Conservation (phyloP, 2,113 vertebrate species). For the Oryzias celebensis region DNA sequence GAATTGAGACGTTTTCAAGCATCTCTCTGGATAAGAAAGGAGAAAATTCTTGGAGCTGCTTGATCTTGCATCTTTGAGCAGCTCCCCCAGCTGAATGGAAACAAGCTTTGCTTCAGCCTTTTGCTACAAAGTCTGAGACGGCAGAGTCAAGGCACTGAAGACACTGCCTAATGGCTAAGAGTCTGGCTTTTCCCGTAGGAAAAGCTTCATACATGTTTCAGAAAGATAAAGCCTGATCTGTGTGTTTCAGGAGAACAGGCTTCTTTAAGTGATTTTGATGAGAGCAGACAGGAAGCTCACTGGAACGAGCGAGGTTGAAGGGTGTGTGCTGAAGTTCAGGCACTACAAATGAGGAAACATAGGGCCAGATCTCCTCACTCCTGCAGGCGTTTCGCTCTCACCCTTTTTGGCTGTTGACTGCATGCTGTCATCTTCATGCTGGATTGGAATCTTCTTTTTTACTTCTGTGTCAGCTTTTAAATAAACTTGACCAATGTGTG, state of each 20-base stretch:
- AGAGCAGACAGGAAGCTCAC: constrained; percentile 48
- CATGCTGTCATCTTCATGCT: neutral
- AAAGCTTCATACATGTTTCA: constrained; percentile 54
- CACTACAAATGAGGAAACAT: constrained; percentile 19
- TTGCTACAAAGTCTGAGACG: constrained; percentile 48
- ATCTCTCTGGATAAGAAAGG: constrained; percentile 20
- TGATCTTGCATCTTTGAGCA: constrained; percentile 55
- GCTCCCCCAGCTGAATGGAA: constrained; percentile 54
- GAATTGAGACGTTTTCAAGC: constrained; percentile 22
- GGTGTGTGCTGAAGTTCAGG: constrained; percentile 39
- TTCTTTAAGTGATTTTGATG: constrained; percentile 61
- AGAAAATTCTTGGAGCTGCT: constrained; percentile 36
- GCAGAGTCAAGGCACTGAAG: constrained; percentile 39
- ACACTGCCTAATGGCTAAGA: constrained; percentile 54
- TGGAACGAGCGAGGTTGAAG: constrained; percentile 25
- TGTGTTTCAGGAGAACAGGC: constrained; percentile 42
- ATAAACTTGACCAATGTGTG: constrained; percentile 48
- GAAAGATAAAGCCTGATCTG: constrained; percentile 52
- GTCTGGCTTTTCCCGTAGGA: constrained; percentile 42
- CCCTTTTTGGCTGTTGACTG: neutral
- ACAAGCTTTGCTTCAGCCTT: constrained; percentile 44
- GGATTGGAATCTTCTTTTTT: neutral
- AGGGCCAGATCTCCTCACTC: constrained; percentile 3
- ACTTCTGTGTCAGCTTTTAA: constrained; percentile 22
- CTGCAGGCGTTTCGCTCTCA: constrained; percentile 1